These are phyloP conservation scores for Heliothis virescens DNA, from an alignment of 1,140 invertebrate species.

Conservation along the genomic window DNA sequence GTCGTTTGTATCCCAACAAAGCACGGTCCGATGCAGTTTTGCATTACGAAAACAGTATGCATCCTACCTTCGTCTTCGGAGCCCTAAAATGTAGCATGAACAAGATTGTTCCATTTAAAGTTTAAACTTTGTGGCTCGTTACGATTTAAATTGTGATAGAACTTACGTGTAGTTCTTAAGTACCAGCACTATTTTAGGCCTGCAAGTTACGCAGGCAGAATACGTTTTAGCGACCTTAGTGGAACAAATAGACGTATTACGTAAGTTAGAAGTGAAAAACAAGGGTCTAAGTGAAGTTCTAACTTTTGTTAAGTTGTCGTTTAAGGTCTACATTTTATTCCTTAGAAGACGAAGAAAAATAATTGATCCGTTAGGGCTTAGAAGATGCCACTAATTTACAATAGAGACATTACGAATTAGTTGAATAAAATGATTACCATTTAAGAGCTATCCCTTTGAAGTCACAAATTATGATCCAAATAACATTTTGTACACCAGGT, in stretches of 20 bases:
- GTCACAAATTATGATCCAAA: background rate
- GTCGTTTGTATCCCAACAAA: slow-evolving; percentile 52
- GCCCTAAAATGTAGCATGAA: slow-evolving; percentile 48
- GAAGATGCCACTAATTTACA: too few relatives aligned
- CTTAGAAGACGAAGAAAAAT: background rate
- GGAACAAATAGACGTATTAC: slow-evolving; percentile 21
- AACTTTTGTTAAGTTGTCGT: slow-evolving; percentile 1
- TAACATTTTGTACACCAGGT: background rate
- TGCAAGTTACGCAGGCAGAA: slow-evolving; percentile 25
- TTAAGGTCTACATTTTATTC: slow-evolving; percentile 15
- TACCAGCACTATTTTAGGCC: slow-evolving; percentile 30
- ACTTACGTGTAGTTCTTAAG: slow-evolving; percentile 17
- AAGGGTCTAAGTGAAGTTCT: background rate
- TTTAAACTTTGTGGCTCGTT: slow-evolving; percentile 9
- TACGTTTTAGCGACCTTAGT: slow-evolving; percentile 1
- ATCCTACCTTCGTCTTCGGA: slow-evolving; percentile 32
- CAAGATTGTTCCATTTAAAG: slow-evolving; percentile 46
- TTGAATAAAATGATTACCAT: background rate
- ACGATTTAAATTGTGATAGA: slow-evolving; percentile 40
- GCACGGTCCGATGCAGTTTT: slow-evolving; percentile 59
- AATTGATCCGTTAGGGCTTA: too few relatives aligned
- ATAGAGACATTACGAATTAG: too few relatives aligned
- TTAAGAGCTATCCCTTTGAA: too few relatives aligned
- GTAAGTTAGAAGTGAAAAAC: slow-evolving; percentile 26
- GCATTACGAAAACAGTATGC: slow-evolving; percentile 62